These are phyloP conservation scores for Acipenser oxyrinchus DNA, from an alignment of 2,797 vertebrate species.

Conservation along the genomic window DNA sequence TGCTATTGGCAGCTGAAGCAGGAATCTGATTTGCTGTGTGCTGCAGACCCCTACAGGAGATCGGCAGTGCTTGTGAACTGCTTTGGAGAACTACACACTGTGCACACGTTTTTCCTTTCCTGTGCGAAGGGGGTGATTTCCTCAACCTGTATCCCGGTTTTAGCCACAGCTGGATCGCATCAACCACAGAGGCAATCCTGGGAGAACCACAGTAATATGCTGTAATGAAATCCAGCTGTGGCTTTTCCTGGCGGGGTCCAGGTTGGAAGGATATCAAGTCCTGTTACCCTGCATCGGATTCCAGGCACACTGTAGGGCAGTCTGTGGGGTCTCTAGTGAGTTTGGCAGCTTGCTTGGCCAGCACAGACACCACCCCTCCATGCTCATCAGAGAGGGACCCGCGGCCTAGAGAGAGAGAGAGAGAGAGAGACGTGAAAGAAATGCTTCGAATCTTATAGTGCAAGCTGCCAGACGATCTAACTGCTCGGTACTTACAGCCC, in stretches of 20 bases:
- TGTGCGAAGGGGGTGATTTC: too few relatives aligned
- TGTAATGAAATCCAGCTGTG: too few relatives aligned
- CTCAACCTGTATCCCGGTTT: too few relatives aligned
- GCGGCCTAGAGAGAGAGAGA: slow-evolving; percentile 54
- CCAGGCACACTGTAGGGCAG: slow-evolving; percentile 83
- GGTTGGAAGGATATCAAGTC: background rate
- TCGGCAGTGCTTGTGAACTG: too few relatives aligned
- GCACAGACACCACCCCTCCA: slow-evolving; percentile 82
- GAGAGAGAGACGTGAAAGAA: background rate
- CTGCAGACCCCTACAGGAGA: too few relatives aligned
- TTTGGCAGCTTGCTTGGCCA: slow-evolving; percentile 82
- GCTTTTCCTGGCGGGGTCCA: background rate
- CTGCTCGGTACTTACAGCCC: slow-evolving; percentile 72
- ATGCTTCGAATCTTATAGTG: background rate
- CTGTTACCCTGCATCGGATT: slow-evolving; percentile 84
- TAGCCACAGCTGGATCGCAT: too few relatives aligned
- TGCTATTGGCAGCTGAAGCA: too few relatives aligned
- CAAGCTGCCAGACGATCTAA: background rate
- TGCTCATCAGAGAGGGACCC: slow-evolving; percentile 91
- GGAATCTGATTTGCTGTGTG: too few relatives aligned
- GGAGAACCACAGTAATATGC: too few relatives aligned
- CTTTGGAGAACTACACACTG: too few relatives aligned
- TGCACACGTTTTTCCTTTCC: too few relatives aligned
- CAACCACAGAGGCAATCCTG: too few relatives aligned
- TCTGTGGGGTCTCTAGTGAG: slow-evolving; percentile 83